Evolutionary conservation across 2,888 invertebrate species (phyloP).

Genomic region (Unio delphinus): DNA sequence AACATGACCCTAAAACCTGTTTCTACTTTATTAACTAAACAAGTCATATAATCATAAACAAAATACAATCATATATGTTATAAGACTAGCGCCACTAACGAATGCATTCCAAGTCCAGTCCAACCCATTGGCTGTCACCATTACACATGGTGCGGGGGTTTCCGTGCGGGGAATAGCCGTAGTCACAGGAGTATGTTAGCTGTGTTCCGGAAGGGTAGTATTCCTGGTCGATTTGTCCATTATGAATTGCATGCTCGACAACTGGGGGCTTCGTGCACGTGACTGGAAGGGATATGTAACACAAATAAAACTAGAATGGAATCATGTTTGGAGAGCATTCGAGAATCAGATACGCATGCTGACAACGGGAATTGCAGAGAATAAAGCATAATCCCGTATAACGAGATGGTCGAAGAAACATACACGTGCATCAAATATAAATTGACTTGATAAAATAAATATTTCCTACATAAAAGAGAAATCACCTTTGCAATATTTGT

Average conservation of each 20-base stretch:
- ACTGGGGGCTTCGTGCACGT: conserved; percentile 72
- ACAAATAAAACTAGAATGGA: too few species aligned
- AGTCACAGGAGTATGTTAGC: conserved; percentile 92
- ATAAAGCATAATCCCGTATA: too few species aligned
- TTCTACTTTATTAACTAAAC: not conserved
- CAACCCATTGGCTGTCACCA: conserved; percentile 92
- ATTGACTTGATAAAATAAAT: too few species aligned
- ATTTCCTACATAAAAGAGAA: too few species aligned
- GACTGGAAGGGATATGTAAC: conserved; percentile 50
- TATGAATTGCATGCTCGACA: conserved; percentile 76
- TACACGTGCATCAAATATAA: too few species aligned
- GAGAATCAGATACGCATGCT: too few species aligned
- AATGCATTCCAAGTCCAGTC: conserved; percentile 95
- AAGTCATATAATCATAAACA: not conserved
- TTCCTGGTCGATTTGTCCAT: conserved; percentile 87
- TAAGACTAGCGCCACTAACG: conserved; percentile 78
- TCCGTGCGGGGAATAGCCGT: conserved; percentile 94
- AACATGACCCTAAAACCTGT: not conserved
- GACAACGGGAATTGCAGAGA: too few species aligned
- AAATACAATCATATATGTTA: not conserved
- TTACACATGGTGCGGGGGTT: conserved; percentile 94
- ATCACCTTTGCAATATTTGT: too few species aligned
- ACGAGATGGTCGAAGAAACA: too few species aligned
- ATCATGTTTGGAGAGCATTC: too few species aligned
- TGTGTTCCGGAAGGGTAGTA: conserved; percentile 92